Conservation (phyloP, 2,797 vertebrate species). For the Acipenser transmontanus region DNA sequence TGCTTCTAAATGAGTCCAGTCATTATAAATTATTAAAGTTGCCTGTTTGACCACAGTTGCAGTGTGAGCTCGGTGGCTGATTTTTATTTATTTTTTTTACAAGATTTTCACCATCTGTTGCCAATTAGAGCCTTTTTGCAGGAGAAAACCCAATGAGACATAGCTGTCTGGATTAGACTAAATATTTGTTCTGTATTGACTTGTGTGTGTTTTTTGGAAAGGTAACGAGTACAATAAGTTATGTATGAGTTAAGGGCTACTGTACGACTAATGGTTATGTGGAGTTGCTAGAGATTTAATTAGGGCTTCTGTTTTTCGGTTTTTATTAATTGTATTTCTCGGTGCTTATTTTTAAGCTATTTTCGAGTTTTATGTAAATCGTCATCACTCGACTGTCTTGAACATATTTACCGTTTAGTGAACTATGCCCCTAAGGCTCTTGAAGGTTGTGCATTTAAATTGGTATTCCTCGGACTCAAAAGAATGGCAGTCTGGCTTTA, state of each 20-base stretch:
- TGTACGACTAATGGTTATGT: too few species aligned
- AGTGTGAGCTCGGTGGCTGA: neutral
- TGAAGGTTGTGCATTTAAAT: too few species aligned
- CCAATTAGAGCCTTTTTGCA: neutral
- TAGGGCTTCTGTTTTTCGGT: too few species aligned
- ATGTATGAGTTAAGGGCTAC: neutral
- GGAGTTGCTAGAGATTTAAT: too few species aligned
- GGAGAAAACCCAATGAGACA: neutral
- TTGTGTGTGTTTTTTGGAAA: neutral
- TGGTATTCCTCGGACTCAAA: too few species aligned
- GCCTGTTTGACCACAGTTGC: neutral
- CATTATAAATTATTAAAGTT: neutral
- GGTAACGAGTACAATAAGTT: neutral
- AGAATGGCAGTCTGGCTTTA: too few species aligned
- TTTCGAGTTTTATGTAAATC: too few species aligned
- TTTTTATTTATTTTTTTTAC: neutral
- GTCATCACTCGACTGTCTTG: too few species aligned
- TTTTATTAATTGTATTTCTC: too few species aligned
- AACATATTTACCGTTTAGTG: too few species aligned
- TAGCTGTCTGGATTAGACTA: neutral
- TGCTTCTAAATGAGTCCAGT: neutral
- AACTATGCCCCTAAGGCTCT: too few species aligned
- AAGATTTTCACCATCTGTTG: conserved; percentile 3
- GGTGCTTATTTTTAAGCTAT: too few species aligned
- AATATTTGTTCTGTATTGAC: neutral